Conservation (phyloP, 2,113 vertebrate genomes). For the Morone chrysops region DNA sequence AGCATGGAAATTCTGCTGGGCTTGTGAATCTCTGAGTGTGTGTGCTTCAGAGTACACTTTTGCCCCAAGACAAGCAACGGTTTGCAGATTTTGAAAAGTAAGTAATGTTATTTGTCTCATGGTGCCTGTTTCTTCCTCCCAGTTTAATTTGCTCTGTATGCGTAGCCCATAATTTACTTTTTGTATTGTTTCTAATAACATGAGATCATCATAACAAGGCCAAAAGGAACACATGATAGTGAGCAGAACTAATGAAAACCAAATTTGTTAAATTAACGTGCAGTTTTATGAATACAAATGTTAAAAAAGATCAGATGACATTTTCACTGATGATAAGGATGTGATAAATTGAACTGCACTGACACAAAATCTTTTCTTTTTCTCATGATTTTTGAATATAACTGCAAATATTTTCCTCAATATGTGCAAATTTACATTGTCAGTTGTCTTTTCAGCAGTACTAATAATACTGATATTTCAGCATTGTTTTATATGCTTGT, state of each 20-base stretch:
- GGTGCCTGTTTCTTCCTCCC: constrained; percentile 6
- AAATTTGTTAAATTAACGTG: neutral
- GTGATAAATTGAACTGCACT: neutral
- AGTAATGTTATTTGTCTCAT: constrained; percentile 38
- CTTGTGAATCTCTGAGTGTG: constrained; percentile 64
- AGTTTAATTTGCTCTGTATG: constrained; percentile 20
- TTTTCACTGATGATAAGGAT: neutral
- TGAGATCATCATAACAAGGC: constrained; percentile 32
- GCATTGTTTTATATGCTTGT: neutral
- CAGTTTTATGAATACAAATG: constrained; percentile 14
- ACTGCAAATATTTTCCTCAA: neutral
- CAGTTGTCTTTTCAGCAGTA: neutral
- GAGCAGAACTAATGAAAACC: constrained; percentile 32
- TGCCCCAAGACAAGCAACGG: constrained; percentile 44
- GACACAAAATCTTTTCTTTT: neutral
- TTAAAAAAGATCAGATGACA: constrained; percentile 12
- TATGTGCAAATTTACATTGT: neutral
- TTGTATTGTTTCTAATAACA: constrained; percentile 3
- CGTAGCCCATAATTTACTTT: constrained; percentile 4
- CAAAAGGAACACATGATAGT: constrained; percentile 27
- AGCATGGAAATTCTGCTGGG: constrained; percentile 73
- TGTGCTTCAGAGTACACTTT: constrained; percentile 24
- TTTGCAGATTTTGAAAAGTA: constrained; percentile 59
- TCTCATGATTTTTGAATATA: neutral
- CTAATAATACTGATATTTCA: neutral